Base-by-base conservation (phyloP, 2,888 invertebrate genomes). In the Prosopocoilus inquinatus region DNA sequence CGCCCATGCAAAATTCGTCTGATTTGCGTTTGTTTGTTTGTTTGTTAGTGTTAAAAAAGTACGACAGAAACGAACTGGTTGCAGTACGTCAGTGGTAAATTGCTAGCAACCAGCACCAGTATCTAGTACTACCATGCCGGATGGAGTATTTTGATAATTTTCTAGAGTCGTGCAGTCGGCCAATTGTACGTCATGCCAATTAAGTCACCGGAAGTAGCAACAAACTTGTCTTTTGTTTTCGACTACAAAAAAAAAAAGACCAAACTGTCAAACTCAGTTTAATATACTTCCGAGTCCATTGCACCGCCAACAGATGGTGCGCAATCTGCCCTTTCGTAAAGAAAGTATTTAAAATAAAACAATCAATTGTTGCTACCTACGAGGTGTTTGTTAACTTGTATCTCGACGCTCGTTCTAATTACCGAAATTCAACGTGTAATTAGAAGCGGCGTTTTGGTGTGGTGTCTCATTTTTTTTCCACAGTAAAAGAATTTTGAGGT, bases 1-100 rank as follows among this genome's bases (percentile, higher is more conserved):
- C 20, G 20, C 5, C 20, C 20, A 28, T 28, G 20, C 20, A 28
- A 28, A 28, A 28, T 28, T 28, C 20, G 20, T 28, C 20, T 7
- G 20, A 5, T 28, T 3, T 2, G 20, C 20, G 20, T 28, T 28
- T 28, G 20, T 28, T 28, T 5, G 20, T 28, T 4, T 28, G 20
- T 28, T 28, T 28, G 20, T 28, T 28, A 28, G 20, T 28, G 20
- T 28, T n/a, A n/a, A n/a, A 28, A 28, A 28, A 28, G 20, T 28
- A 28, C 20, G 20, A 28, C 1, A 28, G 41, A 9, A 13, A 15
- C 16, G 4, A 48, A 13, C 61, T 61, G 64, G 62, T 61, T 57
- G 63, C 52, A 59, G 61, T 67, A 67, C 65, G 67, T 68, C 66
- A 57, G 54, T 59, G 59, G 67, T 68, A 67, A 56, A 58, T 65